Conservation (phyloP, 2,888 invertebrate genomes). For the Prosapia bicincta region DNA sequence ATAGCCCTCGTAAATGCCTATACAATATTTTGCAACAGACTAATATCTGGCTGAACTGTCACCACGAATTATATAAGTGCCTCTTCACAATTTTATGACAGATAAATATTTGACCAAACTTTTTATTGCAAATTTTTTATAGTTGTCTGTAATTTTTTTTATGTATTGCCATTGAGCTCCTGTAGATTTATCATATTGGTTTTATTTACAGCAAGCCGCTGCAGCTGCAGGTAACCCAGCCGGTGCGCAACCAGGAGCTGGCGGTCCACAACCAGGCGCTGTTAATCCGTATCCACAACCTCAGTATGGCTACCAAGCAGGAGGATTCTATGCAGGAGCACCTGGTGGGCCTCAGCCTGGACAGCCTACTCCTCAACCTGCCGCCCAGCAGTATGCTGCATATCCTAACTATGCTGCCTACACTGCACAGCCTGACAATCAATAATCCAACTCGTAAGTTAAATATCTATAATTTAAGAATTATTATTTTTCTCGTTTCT, state of each 20-base stretch:
- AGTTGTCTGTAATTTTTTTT: neutral
- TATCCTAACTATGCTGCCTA: slow-evolving; percentile 46
- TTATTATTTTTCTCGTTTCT: neutral
- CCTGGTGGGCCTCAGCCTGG: slow-evolving; percentile 20
- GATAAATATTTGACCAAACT: too few relatives aligned
- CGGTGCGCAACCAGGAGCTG: slow-evolving; percentile 23
- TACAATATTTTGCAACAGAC: too few relatives aligned
- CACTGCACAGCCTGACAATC: slow-evolving; percentile 23
- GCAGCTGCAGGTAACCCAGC: slow-evolving; percentile 6
- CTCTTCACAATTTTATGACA: too few relatives aligned
- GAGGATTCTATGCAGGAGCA: slow-evolving; percentile 22
- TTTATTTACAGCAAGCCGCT: slow-evolving; percentile 11
- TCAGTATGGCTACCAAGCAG: slow-evolving; percentile 42
- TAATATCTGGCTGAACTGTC: too few relatives aligned
- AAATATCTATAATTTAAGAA: neutral
- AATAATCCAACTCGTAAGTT: neutral
- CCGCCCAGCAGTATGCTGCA: slow-evolving; percentile 31
- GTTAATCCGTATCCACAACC: slow-evolving; percentile 43
- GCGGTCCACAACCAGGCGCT: slow-evolving; percentile 27
- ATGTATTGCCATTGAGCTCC: too few relatives aligned
- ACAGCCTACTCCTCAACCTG: slow-evolving; percentile 18
- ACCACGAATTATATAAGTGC: too few relatives aligned
- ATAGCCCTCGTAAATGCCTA: too few relatives aligned
- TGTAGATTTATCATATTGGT: neutral
- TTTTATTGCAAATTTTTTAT: too few relatives aligned